Evolutionary conservation across 2,797 vertebrate genomes (phyloP).

Genomic region (Brachyalestes nurse): DNA sequence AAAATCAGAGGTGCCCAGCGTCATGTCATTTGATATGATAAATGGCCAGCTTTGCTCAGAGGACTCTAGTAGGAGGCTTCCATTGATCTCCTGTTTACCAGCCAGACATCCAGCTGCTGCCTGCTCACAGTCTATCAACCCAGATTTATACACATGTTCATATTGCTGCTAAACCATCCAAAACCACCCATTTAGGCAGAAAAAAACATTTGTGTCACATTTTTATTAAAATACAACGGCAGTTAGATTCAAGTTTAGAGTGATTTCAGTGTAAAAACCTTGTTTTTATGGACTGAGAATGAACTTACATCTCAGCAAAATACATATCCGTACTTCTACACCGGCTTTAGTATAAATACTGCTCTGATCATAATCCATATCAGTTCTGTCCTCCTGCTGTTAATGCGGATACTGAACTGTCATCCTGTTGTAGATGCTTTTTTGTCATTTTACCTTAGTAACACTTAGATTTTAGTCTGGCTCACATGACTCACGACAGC

Average conservation of each 20-base stretch:
- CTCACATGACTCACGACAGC: constrained; percentile 8
- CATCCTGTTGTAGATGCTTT: not conserved
- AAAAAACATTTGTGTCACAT: constrained; percentile 21
- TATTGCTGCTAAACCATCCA: constrained; percentile 16
- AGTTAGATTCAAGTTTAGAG: not conserved
- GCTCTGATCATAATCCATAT: not conserved
- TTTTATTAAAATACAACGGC: constrained; percentile 32
- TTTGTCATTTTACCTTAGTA: not conserved
- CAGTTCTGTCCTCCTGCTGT: not conserved
- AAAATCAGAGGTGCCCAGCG: constrained; percentile 15
- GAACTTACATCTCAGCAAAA: not conserved
- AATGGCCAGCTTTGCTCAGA: constrained; percentile 35
- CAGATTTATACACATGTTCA: constrained; percentile 24
- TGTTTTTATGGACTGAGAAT: not conserved
- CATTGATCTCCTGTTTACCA: constrained; percentile 46
- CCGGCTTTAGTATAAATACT: not conserved
- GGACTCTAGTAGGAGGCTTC: constrained; percentile 37
- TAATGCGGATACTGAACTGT: not conserved
- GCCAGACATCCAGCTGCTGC: constrained; percentile 28
- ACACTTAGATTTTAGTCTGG: not conserved
- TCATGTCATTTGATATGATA: constrained; percentile 38
- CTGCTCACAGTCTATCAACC: constrained; percentile 6
- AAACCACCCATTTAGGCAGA: constrained; percentile 17
- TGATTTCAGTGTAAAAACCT: not conserved
- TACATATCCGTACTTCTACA: not conserved